These are phyloP conservation scores for Entomobrya multifasciata DNA, from an alignment of 2,888 invertebrate genomes.

Conservation along the genomic window DNA sequence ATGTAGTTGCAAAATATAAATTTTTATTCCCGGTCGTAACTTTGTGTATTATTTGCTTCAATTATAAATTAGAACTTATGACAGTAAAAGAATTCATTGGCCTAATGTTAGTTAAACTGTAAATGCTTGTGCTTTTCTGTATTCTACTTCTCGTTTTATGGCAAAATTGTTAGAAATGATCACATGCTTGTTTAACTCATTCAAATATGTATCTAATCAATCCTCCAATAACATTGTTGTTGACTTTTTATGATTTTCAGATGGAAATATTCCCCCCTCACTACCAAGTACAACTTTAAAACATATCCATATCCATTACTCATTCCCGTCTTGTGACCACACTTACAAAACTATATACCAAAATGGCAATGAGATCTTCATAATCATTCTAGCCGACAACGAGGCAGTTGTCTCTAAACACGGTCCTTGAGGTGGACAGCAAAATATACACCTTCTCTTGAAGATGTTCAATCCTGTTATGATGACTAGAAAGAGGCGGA, in stretches of 20 bases:
- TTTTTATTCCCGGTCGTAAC: too few relatives aligned
- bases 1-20: too few relatives aligned
- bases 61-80: too few relatives aligned
- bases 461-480: slow-evolving; percentile 45
- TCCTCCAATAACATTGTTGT: too few relatives aligned
- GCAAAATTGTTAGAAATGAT: too few relatives aligned
- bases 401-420: slow-evolving; percentile 27
- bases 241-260: slow-evolving; percentile 31
- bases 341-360: background rate
- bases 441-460: slow-evolving; percentile 8
- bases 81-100: too few relatives aligned
- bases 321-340: background rate
- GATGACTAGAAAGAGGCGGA: slow-evolving; percentile 54
- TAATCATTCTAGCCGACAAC: slow-evolving; percentile 33
- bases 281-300: slow-evolving; percentile 12
- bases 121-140: too few relatives aligned
- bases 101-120: too few relatives aligned
- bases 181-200: too few relatives aligned
- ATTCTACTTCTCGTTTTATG: too few relatives aligned
- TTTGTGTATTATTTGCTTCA: too few relatives aligned
- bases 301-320: background rate
- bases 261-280: slow-evolving; percentile 13
- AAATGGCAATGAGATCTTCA: slow-evolving; percentile 22
- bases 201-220: too few relatives aligned
- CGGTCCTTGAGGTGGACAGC: slow-evolving; percentile 47